Conservation (phyloP, 1,140 invertebrate species). For the Temnothorax longispinosus region DNA sequence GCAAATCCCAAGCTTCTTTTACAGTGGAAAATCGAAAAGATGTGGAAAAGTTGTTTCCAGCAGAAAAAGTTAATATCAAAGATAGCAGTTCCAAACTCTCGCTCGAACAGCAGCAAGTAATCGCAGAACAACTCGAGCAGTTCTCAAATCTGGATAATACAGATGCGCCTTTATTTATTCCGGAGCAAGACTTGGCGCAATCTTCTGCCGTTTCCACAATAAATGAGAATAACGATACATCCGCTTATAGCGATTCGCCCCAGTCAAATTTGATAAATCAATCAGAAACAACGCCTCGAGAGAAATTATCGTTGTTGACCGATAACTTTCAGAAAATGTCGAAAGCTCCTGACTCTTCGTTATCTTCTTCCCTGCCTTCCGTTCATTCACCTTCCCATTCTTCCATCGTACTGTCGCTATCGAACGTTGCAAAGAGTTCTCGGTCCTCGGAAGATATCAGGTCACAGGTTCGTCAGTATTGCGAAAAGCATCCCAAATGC, state of each 20-base stretch:
- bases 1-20: background rate
- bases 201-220: background rate
- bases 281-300: background rate
- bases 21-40: background rate
- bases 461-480: background rate
- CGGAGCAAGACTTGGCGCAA: constrained; percentile 48
- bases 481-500: background rate
- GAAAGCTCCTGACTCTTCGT: background rate
- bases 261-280: background rate
- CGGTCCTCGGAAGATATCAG: background rate
- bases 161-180: constrained; percentile 79
- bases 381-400: background rate
- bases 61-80: background rate
- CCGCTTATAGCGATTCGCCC: background rate
- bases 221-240: background rate
- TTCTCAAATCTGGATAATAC: constrained; percentile 86
- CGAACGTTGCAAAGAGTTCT: constrained; percentile 16
- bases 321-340: background rate
- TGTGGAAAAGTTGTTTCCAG: background rate
- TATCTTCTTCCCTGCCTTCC: constrained; percentile 5
- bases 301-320: background rate
- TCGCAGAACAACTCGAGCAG: constrained; percentile 87
- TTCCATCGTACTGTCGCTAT: constrained; percentile 27
- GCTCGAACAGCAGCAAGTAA: constrained; percentile 86
- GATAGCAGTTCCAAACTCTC: constrained; percentile 80